These are phyloP conservation scores for Aleiodes alternator DNA, from an alignment of 2,888 invertebrate species.

Conservation along the genomic window DNA sequence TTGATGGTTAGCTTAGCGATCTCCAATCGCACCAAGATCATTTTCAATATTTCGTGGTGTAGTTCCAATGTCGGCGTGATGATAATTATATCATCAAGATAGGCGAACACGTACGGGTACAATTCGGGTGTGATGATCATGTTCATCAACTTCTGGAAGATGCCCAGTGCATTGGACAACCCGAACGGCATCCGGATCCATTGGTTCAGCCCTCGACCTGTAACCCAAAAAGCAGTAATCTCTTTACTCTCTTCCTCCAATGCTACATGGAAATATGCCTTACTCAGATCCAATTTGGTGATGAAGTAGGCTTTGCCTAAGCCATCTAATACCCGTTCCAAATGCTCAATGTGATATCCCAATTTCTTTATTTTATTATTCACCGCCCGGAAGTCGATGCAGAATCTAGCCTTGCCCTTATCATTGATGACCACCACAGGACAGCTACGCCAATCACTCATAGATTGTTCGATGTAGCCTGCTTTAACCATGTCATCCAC, in stretches of 20 bases:
- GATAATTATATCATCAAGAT: not conserved
- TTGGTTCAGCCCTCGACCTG: not conserved
- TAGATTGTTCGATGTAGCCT: not conserved
- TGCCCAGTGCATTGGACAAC: not conserved
- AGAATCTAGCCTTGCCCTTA: not conserved
- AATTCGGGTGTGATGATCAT: slow-evolving; percentile 1
- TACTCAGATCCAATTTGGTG: slow-evolving; percentile 4
- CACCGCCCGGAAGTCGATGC: not conserved
- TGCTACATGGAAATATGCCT: not conserved
- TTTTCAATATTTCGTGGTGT: not conserved
- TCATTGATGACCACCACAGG: not conserved
- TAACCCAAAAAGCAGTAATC: not conserved
- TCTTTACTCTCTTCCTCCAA: not conserved
- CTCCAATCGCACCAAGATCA: not conserved
- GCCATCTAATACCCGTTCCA: not conserved
- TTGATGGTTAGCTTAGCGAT: not conserved
- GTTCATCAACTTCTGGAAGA: slow-evolving; percentile 5
- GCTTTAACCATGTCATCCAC: not conserved
- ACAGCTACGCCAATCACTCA: slow-evolving; percentile 13
- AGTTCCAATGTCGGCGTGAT: not conserved
- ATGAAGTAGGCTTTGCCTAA: slow-evolving; percentile 1
- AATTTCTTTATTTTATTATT: slow-evolving; percentile 4
- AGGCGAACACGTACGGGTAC: not conserved
- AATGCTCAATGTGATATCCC: slow-evolving; percentile 3
- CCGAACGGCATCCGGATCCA: not conserved